Conservation (phyloP, 2,113 vertebrate species). For the Phainopepla nitens region DNA sequence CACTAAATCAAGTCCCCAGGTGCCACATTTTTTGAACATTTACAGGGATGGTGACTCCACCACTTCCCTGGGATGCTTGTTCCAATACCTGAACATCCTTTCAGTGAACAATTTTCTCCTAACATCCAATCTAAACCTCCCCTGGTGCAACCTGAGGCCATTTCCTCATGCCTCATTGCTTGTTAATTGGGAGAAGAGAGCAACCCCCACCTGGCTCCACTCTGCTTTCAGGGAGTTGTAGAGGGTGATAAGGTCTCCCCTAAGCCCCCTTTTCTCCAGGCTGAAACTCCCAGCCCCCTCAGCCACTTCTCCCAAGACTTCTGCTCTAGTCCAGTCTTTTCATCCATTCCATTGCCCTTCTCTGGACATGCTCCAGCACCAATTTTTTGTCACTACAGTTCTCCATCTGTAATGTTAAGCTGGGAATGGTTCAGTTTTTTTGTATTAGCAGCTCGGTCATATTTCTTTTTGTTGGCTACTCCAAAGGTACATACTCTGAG, state of each 20-base stretch:
- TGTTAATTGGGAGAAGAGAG: neutral
- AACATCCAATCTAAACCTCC: neutral
- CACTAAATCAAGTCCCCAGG: neutral
- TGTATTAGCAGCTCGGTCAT: neutral
- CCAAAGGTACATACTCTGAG: neutral
- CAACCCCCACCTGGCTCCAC: fast-evolving
- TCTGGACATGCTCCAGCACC: neutral
- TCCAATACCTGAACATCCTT: neutral
- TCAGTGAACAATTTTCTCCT: neutral
- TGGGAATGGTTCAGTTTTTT: neutral
- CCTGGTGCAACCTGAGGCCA: neutral
- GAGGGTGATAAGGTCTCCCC: neutral
- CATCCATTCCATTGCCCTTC: neutral
- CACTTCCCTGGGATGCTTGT: neutral
- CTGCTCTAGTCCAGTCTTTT: neutral
- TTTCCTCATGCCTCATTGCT: neutral
- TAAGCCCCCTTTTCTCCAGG: neutral
- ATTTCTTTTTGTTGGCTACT: neutral
- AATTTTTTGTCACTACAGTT: neutral
- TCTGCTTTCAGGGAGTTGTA: neutral
- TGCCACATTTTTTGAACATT: neutral
- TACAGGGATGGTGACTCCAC: neutral
- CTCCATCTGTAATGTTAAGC: neutral
- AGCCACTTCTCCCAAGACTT: neutral
- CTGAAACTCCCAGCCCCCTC: neutral